Evolutionary conservation across 2,888 invertebrate species (phyloP).

Genomic region (Aleiodes alternator): DNA sequence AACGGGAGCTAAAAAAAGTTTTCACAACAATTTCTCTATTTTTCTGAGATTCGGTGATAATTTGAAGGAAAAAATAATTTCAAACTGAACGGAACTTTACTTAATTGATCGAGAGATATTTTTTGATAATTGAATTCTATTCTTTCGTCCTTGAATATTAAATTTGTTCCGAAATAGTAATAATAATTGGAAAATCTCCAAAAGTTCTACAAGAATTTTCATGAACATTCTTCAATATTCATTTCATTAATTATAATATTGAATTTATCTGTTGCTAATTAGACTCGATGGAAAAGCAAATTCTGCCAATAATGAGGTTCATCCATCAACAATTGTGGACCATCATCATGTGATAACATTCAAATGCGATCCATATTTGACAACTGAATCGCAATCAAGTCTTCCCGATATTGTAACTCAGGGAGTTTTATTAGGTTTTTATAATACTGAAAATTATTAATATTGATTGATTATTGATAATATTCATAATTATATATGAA

Average conservation of each 20-base stretch:
- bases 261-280: slow-evolving; percentile 24
- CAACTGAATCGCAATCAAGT: slow-evolving; percentile 65
- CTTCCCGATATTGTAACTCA: slow-evolving; percentile 75
- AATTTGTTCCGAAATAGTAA: no score
- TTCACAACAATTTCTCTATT: no score
- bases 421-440: slow-evolving; percentile 73
- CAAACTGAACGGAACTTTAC: no score
- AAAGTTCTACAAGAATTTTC: neutral
- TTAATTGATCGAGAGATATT: no score
- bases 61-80: no score
- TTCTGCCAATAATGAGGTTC: slow-evolving; percentile 38
- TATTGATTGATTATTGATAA: neutral
- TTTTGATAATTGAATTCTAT: no score
- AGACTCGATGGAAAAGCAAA: slow-evolving; percentile 32
- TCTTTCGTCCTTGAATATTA: no score
- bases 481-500: neutral
- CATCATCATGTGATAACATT: slow-evolving; percentile 74
- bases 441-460: slow-evolving; percentile 62
- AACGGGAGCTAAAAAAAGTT: no score
- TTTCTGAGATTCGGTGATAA: no score
- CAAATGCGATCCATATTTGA: slow-evolving; percentile 73
- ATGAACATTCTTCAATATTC: neutral
- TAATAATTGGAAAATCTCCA: no score
- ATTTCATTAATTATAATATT: slow-evolving; percentile 24
- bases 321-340: slow-evolving; percentile 56